phyloP scores from a whole-genome alignment of 2,888 invertebrate species.

The Coremacera marginata region DNA sequence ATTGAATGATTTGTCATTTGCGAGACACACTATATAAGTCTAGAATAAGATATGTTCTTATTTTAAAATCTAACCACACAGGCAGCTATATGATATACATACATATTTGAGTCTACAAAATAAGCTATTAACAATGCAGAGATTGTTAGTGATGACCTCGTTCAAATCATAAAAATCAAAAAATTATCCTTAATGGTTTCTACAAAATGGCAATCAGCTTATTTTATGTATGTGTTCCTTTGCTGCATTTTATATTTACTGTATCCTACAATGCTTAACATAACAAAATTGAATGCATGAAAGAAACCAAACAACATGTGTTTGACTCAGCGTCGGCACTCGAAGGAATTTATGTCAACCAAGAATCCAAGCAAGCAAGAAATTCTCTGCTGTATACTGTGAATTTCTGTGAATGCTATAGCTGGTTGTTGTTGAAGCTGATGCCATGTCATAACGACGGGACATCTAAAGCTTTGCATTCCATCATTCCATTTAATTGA shows the following conservation, averaged over 20 bases:
- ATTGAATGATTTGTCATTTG: too few species aligned
- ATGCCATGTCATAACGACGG: not conserved
- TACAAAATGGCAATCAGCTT: not conserved
- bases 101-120: too few species aligned
- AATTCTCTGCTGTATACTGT: not conserved
- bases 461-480: not conserved
- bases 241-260: not conserved
- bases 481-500: constrained; percentile 16
- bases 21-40: too few species aligned
- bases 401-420: not conserved
- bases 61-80: too few species aligned
- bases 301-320: constrained; percentile 1
- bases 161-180: too few species aligned
- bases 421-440: not conserved
- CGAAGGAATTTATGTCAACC: not conserved
- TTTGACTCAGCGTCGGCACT: not conserved
- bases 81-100: too few species aligned
- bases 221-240: not conserved
- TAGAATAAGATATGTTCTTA: too few species aligned
- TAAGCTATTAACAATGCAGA: too few species aligned
- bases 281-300: not conserved
- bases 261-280: not conserved
- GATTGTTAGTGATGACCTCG: too few species aligned
- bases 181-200: too few species aligned
- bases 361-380: not conserved